Evolutionary conservation across 2,888 invertebrate genomes (phyloP).

Genomic region (Panzeria rudis): DNA sequence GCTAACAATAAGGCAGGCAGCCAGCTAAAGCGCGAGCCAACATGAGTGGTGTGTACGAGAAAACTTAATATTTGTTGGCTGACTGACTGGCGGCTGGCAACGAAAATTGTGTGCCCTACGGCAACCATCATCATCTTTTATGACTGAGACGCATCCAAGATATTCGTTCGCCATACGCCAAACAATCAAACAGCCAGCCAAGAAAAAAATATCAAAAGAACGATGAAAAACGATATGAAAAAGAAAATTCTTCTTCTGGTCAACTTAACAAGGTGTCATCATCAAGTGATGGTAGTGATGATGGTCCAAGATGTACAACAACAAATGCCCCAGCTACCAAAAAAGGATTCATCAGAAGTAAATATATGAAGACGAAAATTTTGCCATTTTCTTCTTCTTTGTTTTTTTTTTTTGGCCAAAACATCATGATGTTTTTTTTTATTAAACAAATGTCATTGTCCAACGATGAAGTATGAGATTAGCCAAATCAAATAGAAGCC

Average conservation of each 20-base stretch:
- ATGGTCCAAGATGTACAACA: constrained; percentile 75
- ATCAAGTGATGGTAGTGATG: constrained; percentile 73
- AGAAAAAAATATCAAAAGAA: constrained; percentile 21
- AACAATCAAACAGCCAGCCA: constrained; percentile 71
- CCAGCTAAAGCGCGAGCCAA: constrained; percentile 74
- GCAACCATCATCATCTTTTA: constrained; percentile 74
- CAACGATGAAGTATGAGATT: constrained; percentile 76
- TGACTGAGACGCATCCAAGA: constrained; percentile 80
- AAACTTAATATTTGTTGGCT: constrained; percentile 73
- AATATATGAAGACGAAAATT: constrained; percentile 23
- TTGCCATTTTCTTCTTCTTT: constrained; percentile 37
- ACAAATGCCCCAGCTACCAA: constrained; percentile 54
- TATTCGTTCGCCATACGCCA: constrained; percentile 77
- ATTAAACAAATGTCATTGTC: constrained; percentile 70
- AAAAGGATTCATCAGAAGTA: constrained; percentile 67
- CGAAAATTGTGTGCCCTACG: constrained; percentile 78
- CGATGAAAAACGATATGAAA: constrained; percentile 34
- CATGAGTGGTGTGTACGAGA: constrained; percentile 73
- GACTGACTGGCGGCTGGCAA: constrained; percentile 76
- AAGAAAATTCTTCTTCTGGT: constrained; percentile 58
- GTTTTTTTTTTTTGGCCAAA: constrained; percentile 65
- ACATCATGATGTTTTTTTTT: constrained; percentile 33
- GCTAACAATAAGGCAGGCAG: constrained; percentile 79
- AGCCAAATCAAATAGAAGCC: constrained; percentile 82
- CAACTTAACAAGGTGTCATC: constrained; percentile 69